Evolutionary conservation across 2,888 invertebrate genomes (phyloP).

Genomic region (Eubasilissa splendida): DNA sequence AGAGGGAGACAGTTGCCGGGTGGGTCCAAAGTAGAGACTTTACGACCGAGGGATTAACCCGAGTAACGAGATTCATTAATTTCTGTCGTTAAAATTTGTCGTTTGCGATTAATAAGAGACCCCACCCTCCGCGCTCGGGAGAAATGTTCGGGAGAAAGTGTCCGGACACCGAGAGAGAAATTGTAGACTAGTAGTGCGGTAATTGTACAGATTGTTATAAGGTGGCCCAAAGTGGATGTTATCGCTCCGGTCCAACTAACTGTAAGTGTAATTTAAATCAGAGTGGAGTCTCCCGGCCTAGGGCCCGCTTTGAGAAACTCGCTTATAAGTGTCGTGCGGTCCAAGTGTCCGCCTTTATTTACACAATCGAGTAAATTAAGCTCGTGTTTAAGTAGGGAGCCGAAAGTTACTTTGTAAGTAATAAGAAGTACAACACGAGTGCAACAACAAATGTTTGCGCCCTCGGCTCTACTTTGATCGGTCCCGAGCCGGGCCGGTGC

Average conservation of each 20-base stretch:
- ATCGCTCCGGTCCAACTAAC: conserved; percentile 52
- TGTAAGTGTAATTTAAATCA: conserved; percentile 54
- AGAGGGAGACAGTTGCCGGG: conserved; percentile 64
- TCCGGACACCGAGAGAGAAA: conserved; percentile 52
- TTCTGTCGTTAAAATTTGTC: conserved; percentile 76
- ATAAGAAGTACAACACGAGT: conserved; percentile 74
- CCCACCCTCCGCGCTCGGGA: conserved; percentile 65
- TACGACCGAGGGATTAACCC: conserved; percentile 75
- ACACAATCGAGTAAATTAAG: conserved; percentile 76
- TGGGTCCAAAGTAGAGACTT: conserved; percentile 70
- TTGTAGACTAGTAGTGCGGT: conserved; percentile 58
- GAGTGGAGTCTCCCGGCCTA: conserved; percentile 35
- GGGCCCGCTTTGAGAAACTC: conserved; percentile 56
- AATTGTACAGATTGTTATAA: conserved; percentile 58
- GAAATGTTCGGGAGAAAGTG: conserved; percentile 49
- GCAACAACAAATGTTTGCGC: conserved; percentile 71
- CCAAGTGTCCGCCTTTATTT: conserved; percentile 71
- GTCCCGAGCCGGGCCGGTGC: conserved; percentile 25
- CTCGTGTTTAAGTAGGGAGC: conserved; percentile 69
- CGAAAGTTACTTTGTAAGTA: conserved; percentile 69
- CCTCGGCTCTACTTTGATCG: conserved; percentile 63
- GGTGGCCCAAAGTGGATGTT: conserved; percentile 58
- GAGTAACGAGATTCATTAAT: conserved; percentile 76
- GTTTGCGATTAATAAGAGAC: conserved; percentile 74
- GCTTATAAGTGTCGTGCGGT: conserved; percentile 59